A percentile compares a stretch with the other conserved stretches of the same genome.
Evolutionary conservation across 2,113 vertebrate genomes (phyloP).

Genomic region (Isichthys henryi): DNA sequence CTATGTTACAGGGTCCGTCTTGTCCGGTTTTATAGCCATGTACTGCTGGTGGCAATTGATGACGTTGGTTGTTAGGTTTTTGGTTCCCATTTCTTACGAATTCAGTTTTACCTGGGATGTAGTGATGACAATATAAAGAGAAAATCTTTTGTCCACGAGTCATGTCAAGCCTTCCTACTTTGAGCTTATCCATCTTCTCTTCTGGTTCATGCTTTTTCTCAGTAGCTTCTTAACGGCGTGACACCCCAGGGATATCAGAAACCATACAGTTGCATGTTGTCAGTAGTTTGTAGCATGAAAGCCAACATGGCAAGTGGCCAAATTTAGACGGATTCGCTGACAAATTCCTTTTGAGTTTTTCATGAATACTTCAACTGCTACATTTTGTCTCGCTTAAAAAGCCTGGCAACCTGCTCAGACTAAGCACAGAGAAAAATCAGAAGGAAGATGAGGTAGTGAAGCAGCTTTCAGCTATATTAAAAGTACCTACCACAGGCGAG

Average conservation of each 20-base stretch:
- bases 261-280: not conserved
- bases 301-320: not conserved
- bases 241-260: not conserved
- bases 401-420: not conserved
- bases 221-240: not conserved
- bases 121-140: not conserved
- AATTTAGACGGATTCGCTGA: not conserved
- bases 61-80: not conserved
- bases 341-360: not conserved
- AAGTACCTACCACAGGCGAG: not conserved
- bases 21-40: not conserved
- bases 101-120: not conserved
- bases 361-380: not conserved
- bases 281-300: not conserved
- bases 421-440: not conserved
- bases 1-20: not conserved
- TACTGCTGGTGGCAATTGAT: not conserved
- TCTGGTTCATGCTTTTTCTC: not conserved
- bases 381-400: too few relatives aligned
- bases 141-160: not conserved
- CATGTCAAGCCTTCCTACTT: not conserved
- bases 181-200: not conserved
- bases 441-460: not conserved
- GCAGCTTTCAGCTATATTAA: not conserved
- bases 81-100: not conserved